A percentile compares a stretch with the other conserved stretches of the same genome.
These are phyloP conservation scores for Polydrusus cervinus DNA, from an alignment of 2,888 invertebrate genomes.

Conservation along the genomic window DNA sequence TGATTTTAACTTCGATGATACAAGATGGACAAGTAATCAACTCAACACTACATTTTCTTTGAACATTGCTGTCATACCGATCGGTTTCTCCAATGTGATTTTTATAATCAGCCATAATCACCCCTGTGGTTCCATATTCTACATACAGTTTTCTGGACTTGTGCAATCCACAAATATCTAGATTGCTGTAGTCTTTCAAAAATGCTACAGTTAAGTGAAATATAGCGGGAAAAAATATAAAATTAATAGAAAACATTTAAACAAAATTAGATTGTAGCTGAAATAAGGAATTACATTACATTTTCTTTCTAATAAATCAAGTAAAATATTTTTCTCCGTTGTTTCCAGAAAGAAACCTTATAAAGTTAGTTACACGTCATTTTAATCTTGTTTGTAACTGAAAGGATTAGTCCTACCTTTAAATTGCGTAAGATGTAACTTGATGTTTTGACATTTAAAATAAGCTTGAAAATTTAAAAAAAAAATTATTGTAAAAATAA, in stretches of 20 bases:
- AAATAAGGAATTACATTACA: background rate
- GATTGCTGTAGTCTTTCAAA: conserved; percentile 37
- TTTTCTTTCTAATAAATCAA: background rate
- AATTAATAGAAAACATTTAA: conserved; percentile 12
- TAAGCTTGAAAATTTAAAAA: background rate
- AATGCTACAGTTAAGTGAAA: conserved; percentile 25
- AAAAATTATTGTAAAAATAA: too few species aligned
- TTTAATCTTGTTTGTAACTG: conserved; percentile 14
- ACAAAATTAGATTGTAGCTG: background rate
- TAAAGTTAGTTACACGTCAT: background rate
- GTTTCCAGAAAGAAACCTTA: background rate
- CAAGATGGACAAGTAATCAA: conserved; percentile 82
- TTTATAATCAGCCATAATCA: conserved; percentile 66
- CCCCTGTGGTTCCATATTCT: conserved; percentile 68
- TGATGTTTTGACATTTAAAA: background rate
- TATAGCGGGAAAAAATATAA: conserved; percentile 14
- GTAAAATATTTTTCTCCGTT: background rate
- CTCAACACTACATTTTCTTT: conserved; percentile 77
- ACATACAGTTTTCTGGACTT: conserved; percentile 65
- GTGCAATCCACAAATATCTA: conserved; percentile 58
- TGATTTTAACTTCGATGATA: conserved; percentile 74
- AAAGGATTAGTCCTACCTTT: conserved; percentile 5
- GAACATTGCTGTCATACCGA: conserved; percentile 54
- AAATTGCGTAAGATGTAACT: conserved; percentile 2
- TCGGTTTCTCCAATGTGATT: conserved; percentile 49